phyloP scores from a whole-genome alignment of 2,888 invertebrate genomes.

The Meandrusa payeni region DNA sequence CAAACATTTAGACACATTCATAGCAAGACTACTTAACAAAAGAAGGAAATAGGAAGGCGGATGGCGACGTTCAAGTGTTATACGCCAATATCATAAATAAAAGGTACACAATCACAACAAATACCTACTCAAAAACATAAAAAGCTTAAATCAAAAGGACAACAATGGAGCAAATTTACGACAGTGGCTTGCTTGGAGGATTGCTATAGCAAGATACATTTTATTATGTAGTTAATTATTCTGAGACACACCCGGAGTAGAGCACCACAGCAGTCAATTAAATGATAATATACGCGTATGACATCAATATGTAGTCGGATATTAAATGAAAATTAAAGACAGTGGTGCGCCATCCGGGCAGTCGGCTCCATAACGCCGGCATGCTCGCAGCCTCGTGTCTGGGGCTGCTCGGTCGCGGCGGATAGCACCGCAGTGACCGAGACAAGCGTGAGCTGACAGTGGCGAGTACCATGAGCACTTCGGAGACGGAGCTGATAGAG shows the following conservation, averaged over 20 bases:
- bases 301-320: constrained; percentile 11
- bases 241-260: constrained; percentile 52
- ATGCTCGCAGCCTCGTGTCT: constrained; percentile 80
- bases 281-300: constrained; percentile 1
- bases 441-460: constrained; percentile 87
- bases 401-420: constrained; percentile 77
- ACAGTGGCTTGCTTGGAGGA: constrained; percentile 52
- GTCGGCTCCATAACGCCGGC: constrained; percentile 68
- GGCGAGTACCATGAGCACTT: constrained; percentile 96
- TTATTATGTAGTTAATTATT: constrained; percentile 44
- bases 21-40: constrained; percentile 52
- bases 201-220: constrained; percentile 55
- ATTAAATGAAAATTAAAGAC: constrained; percentile 10
- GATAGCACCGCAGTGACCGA: constrained; percentile 36
- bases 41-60: constrained; percentile 42
- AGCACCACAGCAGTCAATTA: constrained; percentile 42
- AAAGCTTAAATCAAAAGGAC: constrained; percentile 59
- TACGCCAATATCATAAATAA: constrained; percentile 45
- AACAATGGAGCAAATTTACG: constrained; percentile 54
- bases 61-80: constrained; percentile 41
- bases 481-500: constrained; percentile 98
- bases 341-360: constrained; percentile 52
- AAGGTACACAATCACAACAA: constrained; percentile 60
- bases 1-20: constrained; percentile 53
- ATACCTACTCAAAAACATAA: constrained; percentile 61